Evolutionary conservation across 2,797 vertebrate genomes (phyloP), one percentile per base, ranked within the genome.

Genomic region (Lophotriccus pileatus): DNA sequence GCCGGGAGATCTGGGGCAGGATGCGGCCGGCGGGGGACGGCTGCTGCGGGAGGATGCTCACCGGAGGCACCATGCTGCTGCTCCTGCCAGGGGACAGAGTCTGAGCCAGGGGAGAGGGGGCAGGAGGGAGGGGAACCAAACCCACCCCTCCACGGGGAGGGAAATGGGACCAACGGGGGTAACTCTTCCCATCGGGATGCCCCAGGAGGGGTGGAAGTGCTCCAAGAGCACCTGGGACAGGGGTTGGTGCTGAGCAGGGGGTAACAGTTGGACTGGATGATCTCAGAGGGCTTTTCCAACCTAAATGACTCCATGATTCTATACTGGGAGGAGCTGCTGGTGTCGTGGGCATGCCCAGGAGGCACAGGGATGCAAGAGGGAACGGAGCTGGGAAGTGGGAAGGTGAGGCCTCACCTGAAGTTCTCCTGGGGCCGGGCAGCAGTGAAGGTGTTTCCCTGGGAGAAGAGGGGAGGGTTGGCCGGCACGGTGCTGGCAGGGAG

Each of bases 1-100:
- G 99, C 44, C 98, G 98, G 5, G 99, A 99, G 77, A 99, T 99
- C 96, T 99, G 99, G 10, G 98, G 97, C 23, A 99, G 72, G 95
- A 99, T 98, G 88, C 99, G 99, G 11, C 99, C 98, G 0, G 99
- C 97, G 1, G 99, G 97, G 2, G 96, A 55, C 14, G 99, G 97
- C 30, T 98, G 89, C 30, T 97, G 97, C 89, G 98, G 98, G 6
- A 98, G 93, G 76, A 99, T 98, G 79, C 92, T 98, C 58, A 97
- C 97, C 12, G 99, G 96, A 66, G 98, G 98, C 4, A 97, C 96
- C 98, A 99, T 97, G 62, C 82, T 96, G 88, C 98, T 98, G 58
- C 98, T 98, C 97, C 99, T 99, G 96, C 3, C 34, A 52, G 22
- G 53, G n/a, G 21, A 69, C 8, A 63, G 12, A 4, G 32, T 16